These are phyloP conservation scores for Aythya baeri DNA, from an alignment of 2,113 vertebrate species.

Conservation along the genomic window DNA sequence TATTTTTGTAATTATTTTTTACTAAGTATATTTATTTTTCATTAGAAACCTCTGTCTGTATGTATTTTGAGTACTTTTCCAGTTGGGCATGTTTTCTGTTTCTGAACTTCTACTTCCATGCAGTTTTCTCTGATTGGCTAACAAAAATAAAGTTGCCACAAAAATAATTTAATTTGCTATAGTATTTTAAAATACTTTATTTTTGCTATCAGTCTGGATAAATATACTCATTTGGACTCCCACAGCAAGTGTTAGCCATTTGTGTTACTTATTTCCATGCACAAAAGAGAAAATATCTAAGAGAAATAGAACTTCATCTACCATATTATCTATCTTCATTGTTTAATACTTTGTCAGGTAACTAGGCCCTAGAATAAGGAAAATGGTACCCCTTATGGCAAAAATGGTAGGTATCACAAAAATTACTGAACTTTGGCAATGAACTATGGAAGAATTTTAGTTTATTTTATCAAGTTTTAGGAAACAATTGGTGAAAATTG, in stretches of 20 bases:
- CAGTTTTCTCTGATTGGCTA: background rate
- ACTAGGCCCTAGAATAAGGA: background rate
- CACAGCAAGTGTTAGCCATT: background rate
- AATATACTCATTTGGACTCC: background rate
- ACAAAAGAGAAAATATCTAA: background rate
- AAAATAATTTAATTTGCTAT: background rate
- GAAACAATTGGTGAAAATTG: background rate
- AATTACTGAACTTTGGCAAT: background rate
- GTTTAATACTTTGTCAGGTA: background rate
- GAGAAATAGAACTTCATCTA: background rate
- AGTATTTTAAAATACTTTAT: background rate
- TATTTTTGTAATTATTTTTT: background rate
- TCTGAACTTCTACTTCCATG: background rate
- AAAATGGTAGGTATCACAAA: background rate
- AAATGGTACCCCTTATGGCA: background rate
- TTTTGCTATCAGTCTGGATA: background rate
- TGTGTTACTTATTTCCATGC: background rate
- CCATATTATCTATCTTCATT: background rate
- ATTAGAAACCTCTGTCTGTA: background rate
- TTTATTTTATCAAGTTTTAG: background rate
- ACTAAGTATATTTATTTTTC: background rate
- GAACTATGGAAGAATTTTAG: background rate
- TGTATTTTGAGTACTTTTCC: background rate
- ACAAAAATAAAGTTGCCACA: background rate
- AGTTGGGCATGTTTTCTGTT: background rate